Conservation (phyloP, 2,888 invertebrate genomes). For the Charanyca ferruginea region DNA sequence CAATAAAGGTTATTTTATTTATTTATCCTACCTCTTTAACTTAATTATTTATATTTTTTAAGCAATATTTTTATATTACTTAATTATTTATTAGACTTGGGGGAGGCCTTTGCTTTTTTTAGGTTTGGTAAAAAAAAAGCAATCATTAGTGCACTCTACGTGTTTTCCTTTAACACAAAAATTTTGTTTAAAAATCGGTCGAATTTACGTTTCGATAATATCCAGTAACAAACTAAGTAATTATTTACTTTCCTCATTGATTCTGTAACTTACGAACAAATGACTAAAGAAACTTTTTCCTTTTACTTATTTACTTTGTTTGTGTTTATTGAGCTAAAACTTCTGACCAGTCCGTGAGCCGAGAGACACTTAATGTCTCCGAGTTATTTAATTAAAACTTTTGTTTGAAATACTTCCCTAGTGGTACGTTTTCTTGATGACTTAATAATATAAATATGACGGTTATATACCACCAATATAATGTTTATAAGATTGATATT, state of each 20-base stretch:
- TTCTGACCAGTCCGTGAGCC: conserved; percentile 13
- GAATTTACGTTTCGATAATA: too few species aligned
- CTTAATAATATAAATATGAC: background rate
- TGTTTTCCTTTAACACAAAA: too few species aligned
- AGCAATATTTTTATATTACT: too few species aligned
- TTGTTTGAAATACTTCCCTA: conserved; percentile 26
- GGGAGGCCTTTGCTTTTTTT: too few species aligned
- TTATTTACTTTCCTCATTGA: conserved; percentile 32
- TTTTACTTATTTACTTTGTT: conserved; percentile 20
- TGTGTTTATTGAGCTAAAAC: conserved; percentile 14
- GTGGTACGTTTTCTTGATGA: conserved; percentile 1
- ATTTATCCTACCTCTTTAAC: too few species aligned
- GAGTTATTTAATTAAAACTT: conserved; percentile 58
- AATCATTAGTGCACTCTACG: too few species aligned
- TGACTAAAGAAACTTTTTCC: conserved; percentile 28
- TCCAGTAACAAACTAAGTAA: conserved; percentile 35
- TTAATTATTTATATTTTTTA: too few species aligned
- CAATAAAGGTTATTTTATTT: too few species aligned
- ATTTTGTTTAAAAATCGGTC: too few species aligned
- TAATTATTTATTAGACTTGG: too few species aligned
- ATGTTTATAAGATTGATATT: too few species aligned
- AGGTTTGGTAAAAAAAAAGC: too few species aligned
- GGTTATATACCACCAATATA: background rate
- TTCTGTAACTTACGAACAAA: conserved; percentile 28
- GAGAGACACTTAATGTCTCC: conserved; percentile 24